A percentile compares a stretch with the other conserved stretches of the same genome.
These are phyloP conservation scores for Catostylus mosaicus DNA, from an alignment of 30 jellyfish, hydroid and myxozoan genomes.

Conservation along the genomic window DNA sequence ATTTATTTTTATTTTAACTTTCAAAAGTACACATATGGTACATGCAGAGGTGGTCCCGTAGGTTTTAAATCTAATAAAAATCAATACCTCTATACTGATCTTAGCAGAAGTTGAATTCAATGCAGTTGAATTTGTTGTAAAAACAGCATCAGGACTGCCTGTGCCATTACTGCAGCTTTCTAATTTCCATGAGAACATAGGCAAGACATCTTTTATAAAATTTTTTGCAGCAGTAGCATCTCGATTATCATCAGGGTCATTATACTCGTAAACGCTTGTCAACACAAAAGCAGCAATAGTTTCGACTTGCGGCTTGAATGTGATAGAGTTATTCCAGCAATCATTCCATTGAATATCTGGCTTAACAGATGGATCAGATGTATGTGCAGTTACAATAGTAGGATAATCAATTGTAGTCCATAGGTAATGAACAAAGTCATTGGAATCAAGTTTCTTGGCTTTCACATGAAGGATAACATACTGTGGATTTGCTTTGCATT, in stretches of 20 bases:
- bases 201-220: slow-evolving; percentile 31
- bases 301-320: slow-evolving; percentile 64
- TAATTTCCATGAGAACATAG: slow-evolving; percentile 57
- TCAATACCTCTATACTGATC: slow-evolving; percentile 2
- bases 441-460: slow-evolving; percentile 27
- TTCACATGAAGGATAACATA: slow-evolving; percentile 62
- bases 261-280: slow-evolving; percentile 55
- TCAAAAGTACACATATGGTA: too few species aligned
- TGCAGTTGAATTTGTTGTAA: background rate
- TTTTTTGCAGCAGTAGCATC: slow-evolving; percentile 70
- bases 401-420: slow-evolving; percentile 83
- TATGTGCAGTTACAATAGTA: slow-evolving; percentile 75
- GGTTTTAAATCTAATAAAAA: too few species aligned
- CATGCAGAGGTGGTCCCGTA: too few species aligned
- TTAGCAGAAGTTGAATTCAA: background rate
- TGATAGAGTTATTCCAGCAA: slow-evolving; percentile 31
- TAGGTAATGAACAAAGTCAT: slow-evolving; percentile 80
- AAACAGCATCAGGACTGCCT: slow-evolving; percentile 37
- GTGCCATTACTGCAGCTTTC: slow-evolving; percentile 15
- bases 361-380: slow-evolving; percentile 26
- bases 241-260: slow-evolving; percentile 67
- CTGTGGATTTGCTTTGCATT: slow-evolving; percentile 23
- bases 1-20: too few species aligned
- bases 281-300: slow-evolving; percentile 63
- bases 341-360: slow-evolving; percentile 47